These are phyloP conservation scores for Polypterus bichir DNA, from an alignment of 2,113 vertebrate species.

Conservation along the genomic window DNA sequence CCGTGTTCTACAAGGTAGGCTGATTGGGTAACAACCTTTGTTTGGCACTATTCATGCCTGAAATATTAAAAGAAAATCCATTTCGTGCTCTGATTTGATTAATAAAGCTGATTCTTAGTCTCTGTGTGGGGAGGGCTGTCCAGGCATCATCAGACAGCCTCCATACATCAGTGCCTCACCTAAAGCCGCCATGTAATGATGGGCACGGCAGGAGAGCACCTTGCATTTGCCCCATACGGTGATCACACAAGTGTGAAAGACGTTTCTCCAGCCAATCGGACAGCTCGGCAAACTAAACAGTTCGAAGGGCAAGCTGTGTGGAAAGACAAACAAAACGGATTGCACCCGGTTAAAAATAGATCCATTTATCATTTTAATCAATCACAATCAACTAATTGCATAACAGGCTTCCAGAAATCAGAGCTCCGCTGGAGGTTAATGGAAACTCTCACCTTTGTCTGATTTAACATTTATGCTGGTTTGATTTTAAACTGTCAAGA, in stretches of 20 bases:
- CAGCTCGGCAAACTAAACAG: conserved; percentile 4
- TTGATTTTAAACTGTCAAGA: conserved; percentile 18
- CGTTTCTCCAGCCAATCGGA: neutral
- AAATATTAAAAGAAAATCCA: no score
- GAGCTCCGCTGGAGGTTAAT: conserved; percentile 43
- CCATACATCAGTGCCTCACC: no score
- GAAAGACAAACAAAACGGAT: neutral
- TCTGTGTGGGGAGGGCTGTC: no score
- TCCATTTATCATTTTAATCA: conserved; percentile 36
- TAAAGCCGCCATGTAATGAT: conserved; percentile 8
- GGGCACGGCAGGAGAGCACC: conserved; percentile 4
- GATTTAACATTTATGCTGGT: conserved; percentile 44
- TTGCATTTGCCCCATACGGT: conserved; percentile 22
- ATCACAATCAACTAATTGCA: conserved; percentile 50
- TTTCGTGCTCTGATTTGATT: no score
- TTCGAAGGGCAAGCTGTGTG: conserved; percentile 9
- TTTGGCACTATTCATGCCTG: no score
- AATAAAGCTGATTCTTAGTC: no score
- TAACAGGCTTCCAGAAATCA: conserved; percentile 38
- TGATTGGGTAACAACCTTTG: no score
- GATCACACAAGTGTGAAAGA: conserved; percentile 20
- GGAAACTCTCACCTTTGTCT: conserved; percentile 45
- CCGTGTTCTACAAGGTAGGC: no score
- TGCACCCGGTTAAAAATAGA: conserved; percentile 1
- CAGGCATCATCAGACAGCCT: no score